Evolutionary conservation across 2,888 invertebrate genomes (phyloP), one percentile per base, ranked within the genome.

Genomic region (Nomada fabriciana): DNA sequence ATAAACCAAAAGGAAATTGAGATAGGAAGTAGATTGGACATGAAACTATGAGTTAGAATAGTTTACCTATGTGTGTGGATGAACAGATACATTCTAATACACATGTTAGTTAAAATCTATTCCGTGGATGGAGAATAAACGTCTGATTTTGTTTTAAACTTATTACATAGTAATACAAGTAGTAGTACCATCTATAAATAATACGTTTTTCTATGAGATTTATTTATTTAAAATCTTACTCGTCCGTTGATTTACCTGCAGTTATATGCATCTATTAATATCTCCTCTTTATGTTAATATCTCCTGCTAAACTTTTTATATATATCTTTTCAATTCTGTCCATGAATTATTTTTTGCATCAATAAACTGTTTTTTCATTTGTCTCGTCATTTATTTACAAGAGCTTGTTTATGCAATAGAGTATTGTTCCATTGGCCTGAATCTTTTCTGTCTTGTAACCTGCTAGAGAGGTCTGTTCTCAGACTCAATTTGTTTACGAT

Each of bases 1-100:
- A 65, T 73, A 82, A 83, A 86, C 75, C 76, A 83, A 82, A 80
- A 77, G 80, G 79, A 69, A 71, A 87, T 82, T 85, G 83, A 76
- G 85, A 83, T 77, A 67, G 67, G 57, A 71, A 72, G 67, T 59
- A 75, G 71, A 86, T 88, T 88, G 83, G 65, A 83, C 63, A 75
- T 67, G 76, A 67, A 68, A 83, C 80, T 73, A 79, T 76, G 68
- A 69, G 75, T 68, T 71, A 77, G 72, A 72, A 71, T 68, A 42
- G 61, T 55, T 42, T 42, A 47, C 18, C 42, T 47, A 7, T 20
- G 53, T 29, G n/a, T 42, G n/a, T 23, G 42, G n/a, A 23, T 60
- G 52, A 70, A 13, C 0, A 50, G 43, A 15, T 7, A 36, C 18
- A 53, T 29, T 18, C 13, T 42, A 15, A 50, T 13, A 23, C 13